phyloP scores from a whole-genome alignment of 2,113 vertebrate species.

The Clarias macrocephalus region DNA sequence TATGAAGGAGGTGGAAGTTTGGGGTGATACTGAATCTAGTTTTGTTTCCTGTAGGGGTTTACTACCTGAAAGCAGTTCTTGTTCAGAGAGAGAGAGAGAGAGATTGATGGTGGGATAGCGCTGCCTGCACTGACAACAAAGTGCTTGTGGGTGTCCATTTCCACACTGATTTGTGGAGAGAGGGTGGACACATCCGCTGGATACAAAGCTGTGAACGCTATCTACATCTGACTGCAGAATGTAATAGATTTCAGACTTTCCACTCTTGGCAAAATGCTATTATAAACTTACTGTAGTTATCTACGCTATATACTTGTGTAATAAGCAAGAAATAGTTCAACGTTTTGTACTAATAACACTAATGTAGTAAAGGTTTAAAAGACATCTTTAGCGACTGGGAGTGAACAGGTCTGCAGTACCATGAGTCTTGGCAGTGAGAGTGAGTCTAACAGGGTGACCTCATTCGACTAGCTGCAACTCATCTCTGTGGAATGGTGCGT shows the following conservation, averaged over 20 bases:
- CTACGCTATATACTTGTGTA: neutral
- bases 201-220: slow-evolving; percentile 63
- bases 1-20: slow-evolving; percentile 50
- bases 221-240: slow-evolving; percentile 60
- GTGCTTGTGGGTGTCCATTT: slow-evolving; percentile 51
- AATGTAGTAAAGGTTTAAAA: neutral
- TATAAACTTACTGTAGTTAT: neutral
- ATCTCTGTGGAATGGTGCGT: slow-evolving; percentile 68
- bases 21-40: slow-evolving; percentile 51
- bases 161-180: slow-evolving; percentile 43
- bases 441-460: slow-evolving; percentile 25
- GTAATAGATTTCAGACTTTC: slow-evolving; percentile 50
- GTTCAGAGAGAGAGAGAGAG: slow-evolving; percentile 59
- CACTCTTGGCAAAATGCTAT: neutral
- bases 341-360: neutral
- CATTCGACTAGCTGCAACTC: slow-evolving; percentile 54
- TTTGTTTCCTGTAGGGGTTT: slow-evolving; percentile 43
- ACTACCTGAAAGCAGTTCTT: slow-evolving; percentile 63
- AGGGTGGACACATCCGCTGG: slow-evolving; percentile 53
- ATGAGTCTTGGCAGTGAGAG: slow-evolving; percentile 6
- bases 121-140: slow-evolving; percentile 65
- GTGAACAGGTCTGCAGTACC: slow-evolving; percentile 4
- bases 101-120: slow-evolving; percentile 64
- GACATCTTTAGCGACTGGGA: neutral
- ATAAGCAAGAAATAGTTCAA: neutral